Conservation (phyloP, 2,113 vertebrate species). For the Acrocephalus kingi region DNA sequence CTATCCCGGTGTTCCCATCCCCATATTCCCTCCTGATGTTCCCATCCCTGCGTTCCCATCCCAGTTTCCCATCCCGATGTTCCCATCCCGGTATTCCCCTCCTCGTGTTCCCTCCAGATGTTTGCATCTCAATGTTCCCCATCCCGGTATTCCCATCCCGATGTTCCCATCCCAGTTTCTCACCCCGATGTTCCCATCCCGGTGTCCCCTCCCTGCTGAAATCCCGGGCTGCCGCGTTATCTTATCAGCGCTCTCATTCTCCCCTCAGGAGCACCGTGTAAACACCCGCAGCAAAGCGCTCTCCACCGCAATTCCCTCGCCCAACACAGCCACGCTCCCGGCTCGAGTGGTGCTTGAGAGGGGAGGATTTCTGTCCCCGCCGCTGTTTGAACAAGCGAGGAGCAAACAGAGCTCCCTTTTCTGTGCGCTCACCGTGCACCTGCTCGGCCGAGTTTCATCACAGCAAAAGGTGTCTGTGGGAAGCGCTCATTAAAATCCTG, state of each 20-base stretch:
- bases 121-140: too few relatives aligned
- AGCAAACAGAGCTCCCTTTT: conserved; percentile 3
- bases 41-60: too few relatives aligned
- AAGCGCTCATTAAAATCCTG: conserved; percentile 37
- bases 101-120: too few relatives aligned
- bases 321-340: conserved; percentile 17
- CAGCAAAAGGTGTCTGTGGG: conserved; percentile 6
- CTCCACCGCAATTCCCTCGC: conserved; percentile 9
- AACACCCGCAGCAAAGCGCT: conserved; percentile 22
- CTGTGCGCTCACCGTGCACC: neutral
- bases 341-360: conserved; percentile 1
- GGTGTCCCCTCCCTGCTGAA: neutral
- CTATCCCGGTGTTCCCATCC: too few relatives aligned
- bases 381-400: conserved; percentile 38
- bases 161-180: neutral
- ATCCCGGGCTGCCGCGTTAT: neutral
- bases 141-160: too few relatives aligned
- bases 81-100: neutral
- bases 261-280: conserved; percentile 34
- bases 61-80: too few relatives aligned
- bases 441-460: neutral
- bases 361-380: neutral
- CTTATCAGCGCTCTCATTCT: conserved; percentile 29
- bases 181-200: neutral
- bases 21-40: neutral